Evolutionary conservation across 2,888 invertebrate species (phyloP).

Genomic region (Drosophila ustulata): DNA sequence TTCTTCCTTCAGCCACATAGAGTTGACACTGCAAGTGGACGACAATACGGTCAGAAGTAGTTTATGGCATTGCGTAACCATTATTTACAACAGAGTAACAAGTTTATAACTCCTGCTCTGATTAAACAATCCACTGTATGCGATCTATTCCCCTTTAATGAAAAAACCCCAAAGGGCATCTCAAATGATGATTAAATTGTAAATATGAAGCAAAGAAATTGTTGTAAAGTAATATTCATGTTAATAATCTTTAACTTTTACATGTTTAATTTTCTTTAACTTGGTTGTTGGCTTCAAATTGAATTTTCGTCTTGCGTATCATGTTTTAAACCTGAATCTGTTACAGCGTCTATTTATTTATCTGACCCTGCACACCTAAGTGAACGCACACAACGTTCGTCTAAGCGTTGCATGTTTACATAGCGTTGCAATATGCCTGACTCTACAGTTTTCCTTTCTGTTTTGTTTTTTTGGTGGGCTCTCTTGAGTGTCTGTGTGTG

Average conservation of each 20-base stretch:
- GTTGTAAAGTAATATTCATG: neutral
- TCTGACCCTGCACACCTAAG: constrained; percentile 24
- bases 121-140: neutral
- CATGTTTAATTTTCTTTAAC: neutral
- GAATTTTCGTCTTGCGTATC: neutral
- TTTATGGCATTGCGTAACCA: neutral
- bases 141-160: neutral
- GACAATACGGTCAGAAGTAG: neutral
- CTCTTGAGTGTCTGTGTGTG: constrained; percentile 1
- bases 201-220: neutral
- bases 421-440: constrained; percentile 46
- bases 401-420: constrained; percentile 57
- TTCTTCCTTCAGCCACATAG: neutral
- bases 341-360: constrained; percentile 38
- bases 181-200: neutral
- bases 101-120: neutral
- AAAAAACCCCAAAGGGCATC: too few relatives aligned
- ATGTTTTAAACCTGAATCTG: neutral
- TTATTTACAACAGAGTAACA: neutral
- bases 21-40: neutral
- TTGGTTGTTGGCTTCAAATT: neutral
- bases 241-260: neutral
- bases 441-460: constrained; percentile 22
- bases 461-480: constrained; percentile 7
- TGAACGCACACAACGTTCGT: constrained; percentile 25